Base-by-base conservation (phyloP, 2,888 invertebrate species). In the Drosophila imparisetae region DNA sequence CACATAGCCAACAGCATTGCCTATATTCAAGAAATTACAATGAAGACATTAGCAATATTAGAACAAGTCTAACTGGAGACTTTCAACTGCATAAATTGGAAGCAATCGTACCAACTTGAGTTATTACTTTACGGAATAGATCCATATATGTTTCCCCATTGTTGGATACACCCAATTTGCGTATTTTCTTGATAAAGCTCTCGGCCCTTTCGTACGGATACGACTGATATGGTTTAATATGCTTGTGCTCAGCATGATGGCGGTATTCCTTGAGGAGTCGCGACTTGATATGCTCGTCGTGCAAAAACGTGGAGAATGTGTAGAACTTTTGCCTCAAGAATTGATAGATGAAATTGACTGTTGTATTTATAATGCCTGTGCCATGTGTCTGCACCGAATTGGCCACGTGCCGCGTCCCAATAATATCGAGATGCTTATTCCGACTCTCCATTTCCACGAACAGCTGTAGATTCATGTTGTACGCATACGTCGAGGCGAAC, bases 371-470 rank as follows among this genome's bases (percentile, higher is more conserved):
- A 72, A 99, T 98, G 10, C 99, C 99, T 11, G 96, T 97, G 36
- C 99, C 99, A 91, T 99, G 99, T 0, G 98, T 98, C 85, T 98
- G 95, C 81, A 99, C 97, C 0, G 99, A 99, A 93, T 99, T 99
- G 0, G 98, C 98, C 69, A 99, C 96, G 91, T 99, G 99, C 7
- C 96, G 95, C 77, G 99, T 98, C 80, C 98, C 97, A 81, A 99
- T 98, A 0, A 98, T 98, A 92, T 98, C 98, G 75, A 99, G 94
- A 93, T 98, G 97, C 91, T 98, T 98, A 92, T 97, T 98, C 83
- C 96, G 96, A 91, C 98, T 98, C 64, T 95, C 95, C 80, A 96
- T 96, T 93, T 99, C 98, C 66, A 99, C 95, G 92, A 99, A 99
- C 72, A 98, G 96, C 94, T 99, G 99, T 88, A 98, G 98, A 92